A percentile compares a stretch with the other conserved stretches of the same genome.
These are phyloP conservation scores for Parazoanthus swiftii DNA, from an alignment of 92 coral and sea anemone species.

Conservation along the genomic window DNA sequence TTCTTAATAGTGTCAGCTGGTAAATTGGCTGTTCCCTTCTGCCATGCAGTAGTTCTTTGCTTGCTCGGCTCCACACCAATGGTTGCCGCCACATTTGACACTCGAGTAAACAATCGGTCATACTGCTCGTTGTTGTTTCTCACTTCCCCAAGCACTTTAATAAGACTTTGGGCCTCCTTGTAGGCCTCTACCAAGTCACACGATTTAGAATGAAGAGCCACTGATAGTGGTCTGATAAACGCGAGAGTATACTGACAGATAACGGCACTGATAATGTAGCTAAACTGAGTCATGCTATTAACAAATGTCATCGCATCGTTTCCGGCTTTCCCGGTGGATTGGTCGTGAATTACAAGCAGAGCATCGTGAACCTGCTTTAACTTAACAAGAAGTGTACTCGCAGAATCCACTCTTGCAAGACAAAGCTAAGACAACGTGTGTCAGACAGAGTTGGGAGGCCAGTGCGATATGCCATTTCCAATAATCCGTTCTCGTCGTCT, in stretches of 20 bases:
- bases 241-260: neutral
- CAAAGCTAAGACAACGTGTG: too few relatives aligned
- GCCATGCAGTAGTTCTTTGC: too few relatives aligned
- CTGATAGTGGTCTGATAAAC: constrained; percentile 7
- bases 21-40: too few relatives aligned
- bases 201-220: too few relatives aligned
- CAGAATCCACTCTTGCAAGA: constrained; percentile 28
- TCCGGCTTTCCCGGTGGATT: constrained; percentile 35
- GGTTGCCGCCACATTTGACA: too few relatives aligned
- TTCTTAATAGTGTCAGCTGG: too few relatives aligned
- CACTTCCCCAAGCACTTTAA: too few relatives aligned
- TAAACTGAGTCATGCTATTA: constrained; percentile 44
- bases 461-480: constrained; percentile 29
- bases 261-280: constrained; percentile 32
- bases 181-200: too few relatives aligned
- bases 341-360: constrained; percentile 25
- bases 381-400: constrained; percentile 16
- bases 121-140: too few relatives aligned
- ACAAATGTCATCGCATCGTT: constrained; percentile 41
- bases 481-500: neutral
- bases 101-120: too few relatives aligned
- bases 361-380: constrained; percentile 29
- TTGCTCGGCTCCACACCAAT: too few relatives aligned
- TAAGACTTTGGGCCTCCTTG: too few relatives aligned
- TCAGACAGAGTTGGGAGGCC: constrained; percentile 35